These are phyloP conservation scores for Sinocyclocheilus grahami DNA, from an alignment of 2,113 vertebrate genomes.

Conservation along the genomic window DNA sequence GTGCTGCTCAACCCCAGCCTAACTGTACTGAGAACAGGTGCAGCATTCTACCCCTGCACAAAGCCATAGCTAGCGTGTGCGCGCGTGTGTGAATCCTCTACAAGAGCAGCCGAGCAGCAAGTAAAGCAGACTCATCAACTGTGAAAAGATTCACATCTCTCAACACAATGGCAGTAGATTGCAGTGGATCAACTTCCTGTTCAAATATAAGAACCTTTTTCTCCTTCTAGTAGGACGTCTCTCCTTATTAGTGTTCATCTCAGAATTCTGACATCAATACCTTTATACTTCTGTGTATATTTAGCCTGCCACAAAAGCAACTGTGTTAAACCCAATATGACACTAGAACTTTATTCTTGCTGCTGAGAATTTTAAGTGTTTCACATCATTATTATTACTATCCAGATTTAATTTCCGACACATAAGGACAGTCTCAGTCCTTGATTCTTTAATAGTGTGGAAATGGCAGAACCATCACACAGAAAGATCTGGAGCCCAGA, in stretches of 20 bases:
- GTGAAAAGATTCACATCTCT: constrained; percentile 37
- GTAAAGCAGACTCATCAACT: constrained; percentile 56
- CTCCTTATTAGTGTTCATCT: constrained; percentile 27
- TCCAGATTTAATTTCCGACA: neutral
- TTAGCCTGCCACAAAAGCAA: constrained; percentile 18
- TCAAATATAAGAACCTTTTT: constrained; percentile 32
- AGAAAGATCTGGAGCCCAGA: constrained; percentile 26
- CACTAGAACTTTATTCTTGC: neutral
- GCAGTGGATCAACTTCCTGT: constrained; percentile 45
- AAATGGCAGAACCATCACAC: neutral
- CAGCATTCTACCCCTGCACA: constrained; percentile 55
- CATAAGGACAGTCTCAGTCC: neutral
- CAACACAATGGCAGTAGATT: constrained; percentile 55
- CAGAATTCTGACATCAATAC: neutral
- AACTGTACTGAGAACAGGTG: constrained; percentile 71
- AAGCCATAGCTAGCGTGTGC: constrained; percentile 38
- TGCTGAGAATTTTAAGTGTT: constrained; percentile 18
- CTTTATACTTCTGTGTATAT: constrained; percentile 20
- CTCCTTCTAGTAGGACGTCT: constrained; percentile 13
- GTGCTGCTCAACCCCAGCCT: constrained; percentile 69
- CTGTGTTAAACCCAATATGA: constrained; percentile 12
- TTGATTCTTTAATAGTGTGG: neutral
- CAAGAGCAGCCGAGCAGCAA: constrained; percentile 42
- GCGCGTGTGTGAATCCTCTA: constrained; percentile 24
- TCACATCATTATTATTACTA: constrained; percentile 11